Conservation (phyloP, 2,113 vertebrate genomes). For the Gnathochromis pfefferi region DNA sequence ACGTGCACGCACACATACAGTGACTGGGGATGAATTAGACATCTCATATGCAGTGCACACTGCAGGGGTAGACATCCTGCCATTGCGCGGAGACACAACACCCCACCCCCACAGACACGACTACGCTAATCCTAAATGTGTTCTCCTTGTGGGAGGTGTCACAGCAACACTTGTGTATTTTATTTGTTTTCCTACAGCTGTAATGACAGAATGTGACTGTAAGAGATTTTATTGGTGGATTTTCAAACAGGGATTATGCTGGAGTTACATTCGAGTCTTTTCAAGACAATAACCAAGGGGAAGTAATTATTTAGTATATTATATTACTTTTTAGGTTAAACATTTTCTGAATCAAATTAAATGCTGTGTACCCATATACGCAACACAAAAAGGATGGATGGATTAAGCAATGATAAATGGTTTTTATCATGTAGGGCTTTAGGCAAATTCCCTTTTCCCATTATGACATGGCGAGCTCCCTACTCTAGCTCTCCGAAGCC, state of each 20-base stretch:
- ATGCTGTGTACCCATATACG: neutral
- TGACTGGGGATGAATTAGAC: constrained; percentile 17
- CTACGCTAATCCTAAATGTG: neutral
- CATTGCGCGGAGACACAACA: neutral
- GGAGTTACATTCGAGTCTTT: neutral
- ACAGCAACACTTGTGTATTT: neutral
- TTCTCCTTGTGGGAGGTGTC: neutral
- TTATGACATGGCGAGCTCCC: neutral
- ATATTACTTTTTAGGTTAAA: neutral
- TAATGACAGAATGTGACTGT: neutral
- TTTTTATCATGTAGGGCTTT: neutral
- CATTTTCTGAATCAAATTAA: neutral
- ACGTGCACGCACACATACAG: neutral
- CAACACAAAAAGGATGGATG: neutral
- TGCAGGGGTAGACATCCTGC: constrained; percentile 2
- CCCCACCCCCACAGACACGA: neutral
- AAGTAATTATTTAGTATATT: neutral
- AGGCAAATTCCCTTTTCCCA: neutral
- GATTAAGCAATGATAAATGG: neutral
- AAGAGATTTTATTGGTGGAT: neutral
- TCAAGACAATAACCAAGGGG: neutral
- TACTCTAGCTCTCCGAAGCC: neutral
- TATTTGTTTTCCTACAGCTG: neutral
- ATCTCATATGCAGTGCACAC: neutral
- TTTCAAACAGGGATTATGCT: neutral